Conservation (phyloP, 2,888 invertebrate species). For the Cistogaster globosa region DNA sequence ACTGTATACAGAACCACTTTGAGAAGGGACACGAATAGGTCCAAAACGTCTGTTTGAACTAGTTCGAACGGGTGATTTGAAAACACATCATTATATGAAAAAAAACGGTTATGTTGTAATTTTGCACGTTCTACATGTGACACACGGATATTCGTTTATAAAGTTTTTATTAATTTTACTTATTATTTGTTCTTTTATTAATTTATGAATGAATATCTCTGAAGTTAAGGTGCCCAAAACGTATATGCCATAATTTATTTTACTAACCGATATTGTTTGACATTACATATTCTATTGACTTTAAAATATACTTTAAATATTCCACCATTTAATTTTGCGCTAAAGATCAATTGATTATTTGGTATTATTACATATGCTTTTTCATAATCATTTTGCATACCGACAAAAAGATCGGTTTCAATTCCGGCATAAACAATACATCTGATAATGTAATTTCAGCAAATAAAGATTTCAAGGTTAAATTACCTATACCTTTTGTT, state of each 20-base stretch:
- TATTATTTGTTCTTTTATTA: slow-evolving; percentile 29
- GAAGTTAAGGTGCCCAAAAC: slow-evolving; percentile 65
- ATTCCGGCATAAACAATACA: slow-evolving; percentile 53
- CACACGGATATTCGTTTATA: slow-evolving; percentile 11
- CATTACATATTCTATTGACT: slow-evolving; percentile 19
- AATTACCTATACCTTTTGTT: slow-evolving; percentile 42
- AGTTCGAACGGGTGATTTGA: slow-evolving; percentile 1
- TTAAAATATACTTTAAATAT: slow-evolving; percentile 42
- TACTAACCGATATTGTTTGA: slow-evolving; percentile 9
- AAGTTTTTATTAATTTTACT: slow-evolving; percentile 17
- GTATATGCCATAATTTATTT: slow-evolving; percentile 48
- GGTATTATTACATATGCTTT: slow-evolving; percentile 30
- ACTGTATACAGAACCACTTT: slow-evolving; percentile 48
- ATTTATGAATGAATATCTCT: no score
- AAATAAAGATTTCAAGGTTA: slow-evolving; percentile 40
- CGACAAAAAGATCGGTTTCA: slow-evolving; percentile 54
- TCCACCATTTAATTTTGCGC: slow-evolving; percentile 32
- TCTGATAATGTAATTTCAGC: slow-evolving; percentile 42
- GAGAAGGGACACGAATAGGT: slow-evolving; percentile 48
- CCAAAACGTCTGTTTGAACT: slow-evolving; percentile 40
- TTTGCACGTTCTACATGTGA: slow-evolving; percentile 27
- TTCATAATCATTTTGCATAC: slow-evolving; percentile 56
- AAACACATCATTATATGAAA: slow-evolving; percentile 1
- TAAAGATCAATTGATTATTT: slow-evolving; percentile 24
- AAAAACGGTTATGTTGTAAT: slow-evolving; percentile 19